Percentiles rank a stretch among this genome's conserved stretches.
phyloP scores from a whole-genome alignment of 2,113 vertebrate species.

The Aplodontia rufa region DNA sequence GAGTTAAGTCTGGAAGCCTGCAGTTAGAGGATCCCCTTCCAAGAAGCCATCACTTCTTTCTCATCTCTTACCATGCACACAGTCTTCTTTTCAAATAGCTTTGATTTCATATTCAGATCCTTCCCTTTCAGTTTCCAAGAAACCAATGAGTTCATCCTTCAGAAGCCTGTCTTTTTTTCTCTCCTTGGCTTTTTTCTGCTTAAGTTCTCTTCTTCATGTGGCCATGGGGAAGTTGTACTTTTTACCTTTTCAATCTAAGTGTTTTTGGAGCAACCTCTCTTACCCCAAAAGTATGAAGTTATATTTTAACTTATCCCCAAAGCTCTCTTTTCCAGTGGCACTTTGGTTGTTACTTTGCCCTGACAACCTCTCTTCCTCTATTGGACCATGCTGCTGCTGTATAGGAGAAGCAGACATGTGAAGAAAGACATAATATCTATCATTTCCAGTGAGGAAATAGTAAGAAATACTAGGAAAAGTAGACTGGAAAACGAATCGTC shows the following conservation, averaged over 20 bases:
- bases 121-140: conserved; percentile 6
- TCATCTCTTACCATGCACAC: background rate
- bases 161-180: background rate
- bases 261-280: background rate
- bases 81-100: background rate
- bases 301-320: background rate
- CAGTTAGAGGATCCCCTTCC: background rate
- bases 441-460: background rate
- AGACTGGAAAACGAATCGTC: background rate
- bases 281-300: background rate
- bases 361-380: background rate
- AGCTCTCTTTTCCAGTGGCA: background rate
- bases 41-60: background rate
- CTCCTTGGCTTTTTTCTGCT: background rate
- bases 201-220: background rate
- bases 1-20: background rate
- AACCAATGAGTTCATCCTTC: background rate
- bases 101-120: background rate
- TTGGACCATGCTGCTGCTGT: background rate
- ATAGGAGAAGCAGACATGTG: background rate
- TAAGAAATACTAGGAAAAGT: background rate
- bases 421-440: background rate
- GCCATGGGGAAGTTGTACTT: background rate
- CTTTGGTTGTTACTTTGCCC: background rate
- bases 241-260: background rate